A percentile compares a stretch with the other conserved stretches of the same genome.
Conservation (phyloP, 23 tunicate genomes). For the Corella eumyota region DNA sequence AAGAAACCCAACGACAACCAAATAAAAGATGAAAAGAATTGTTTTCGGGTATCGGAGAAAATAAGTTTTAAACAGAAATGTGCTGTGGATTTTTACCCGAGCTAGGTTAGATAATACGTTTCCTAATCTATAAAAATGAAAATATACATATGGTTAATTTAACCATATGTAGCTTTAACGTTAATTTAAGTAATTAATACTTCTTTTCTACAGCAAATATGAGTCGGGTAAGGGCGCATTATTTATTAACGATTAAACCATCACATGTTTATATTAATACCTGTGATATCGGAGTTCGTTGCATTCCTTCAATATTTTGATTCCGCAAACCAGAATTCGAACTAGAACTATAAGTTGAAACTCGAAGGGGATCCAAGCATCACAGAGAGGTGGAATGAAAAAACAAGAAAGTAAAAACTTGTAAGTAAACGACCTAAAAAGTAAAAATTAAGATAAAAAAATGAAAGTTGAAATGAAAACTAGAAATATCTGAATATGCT, state of each 20-base stretch:
- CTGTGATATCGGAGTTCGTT: conserved; percentile 38
- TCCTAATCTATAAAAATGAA: conserved; percentile 14
- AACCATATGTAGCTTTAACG: too few relatives aligned
- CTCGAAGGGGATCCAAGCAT: conserved; percentile 25
- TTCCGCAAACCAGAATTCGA: conserved; percentile 15
- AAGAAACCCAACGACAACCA: conserved; percentile 17
- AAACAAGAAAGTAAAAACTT: conserved; percentile 12
- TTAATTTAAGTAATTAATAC: too few relatives aligned
- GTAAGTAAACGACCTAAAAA: conserved; percentile 9
- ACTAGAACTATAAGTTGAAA: conserved; percentile 15
- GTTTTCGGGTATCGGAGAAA: conserved; percentile 30
- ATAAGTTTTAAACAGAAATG: conserved; percentile 31
- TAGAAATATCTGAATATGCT: too few relatives aligned
- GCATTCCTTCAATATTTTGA: conserved; percentile 27
- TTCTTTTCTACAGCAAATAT: not conserved
- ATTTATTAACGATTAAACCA: not conserved
- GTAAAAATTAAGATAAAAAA: not conserved
- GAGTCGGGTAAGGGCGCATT: not conserved
- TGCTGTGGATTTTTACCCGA: conserved; percentile 30
- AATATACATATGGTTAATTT: too few relatives aligned
- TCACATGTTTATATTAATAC: not conserved
- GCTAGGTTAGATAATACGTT: conserved; percentile 40
- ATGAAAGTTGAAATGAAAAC: too few relatives aligned
- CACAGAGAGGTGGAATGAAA: conserved; percentile 21
- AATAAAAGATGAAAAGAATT: conserved; percentile 14